phyloP scores from a whole-genome alignment of 1,140 invertebrate genomes.

The Tetraneura akinire region DNA sequence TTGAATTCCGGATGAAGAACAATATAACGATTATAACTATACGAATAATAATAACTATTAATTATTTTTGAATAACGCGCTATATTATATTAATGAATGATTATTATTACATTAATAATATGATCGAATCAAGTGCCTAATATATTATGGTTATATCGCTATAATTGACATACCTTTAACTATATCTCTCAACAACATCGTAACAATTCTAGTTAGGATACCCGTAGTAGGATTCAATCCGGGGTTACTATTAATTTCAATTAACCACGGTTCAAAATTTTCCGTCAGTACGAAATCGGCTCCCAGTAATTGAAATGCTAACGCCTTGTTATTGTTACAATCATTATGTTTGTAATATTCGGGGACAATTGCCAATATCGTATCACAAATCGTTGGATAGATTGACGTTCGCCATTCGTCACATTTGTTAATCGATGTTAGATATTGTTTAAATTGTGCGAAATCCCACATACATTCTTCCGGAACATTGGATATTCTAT shows the following conservation, averaged over 20 bases:
- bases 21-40: too few relatives aligned
- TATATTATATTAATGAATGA: too few relatives aligned
- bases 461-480: constrained; percentile 37
- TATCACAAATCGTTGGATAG: constrained; percentile 87
- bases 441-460: constrained; percentile 7
- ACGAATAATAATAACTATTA: too few relatives aligned
- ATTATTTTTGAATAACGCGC: too few relatives aligned
- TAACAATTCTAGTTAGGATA: constrained; percentile 82
- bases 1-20: too few relatives aligned
- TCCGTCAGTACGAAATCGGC: constrained; percentile 90
- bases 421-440: background rate
- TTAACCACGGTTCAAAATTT: constrained; percentile 86
- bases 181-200: constrained; percentile 86
- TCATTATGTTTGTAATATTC: constrained; percentile 74
- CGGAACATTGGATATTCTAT: background rate
- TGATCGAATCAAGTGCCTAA: too few relatives aligned
- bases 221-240: constrained; percentile 86
- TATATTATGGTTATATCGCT: too few relatives aligned
- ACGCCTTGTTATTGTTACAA: constrained; percentile 65
- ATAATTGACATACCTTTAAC: constrained; percentile 76
- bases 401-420: constrained; percentile 73
- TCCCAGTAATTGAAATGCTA: constrained; percentile 90
- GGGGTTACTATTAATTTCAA: constrained; percentile 93
- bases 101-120: too few relatives aligned
- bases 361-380: constrained; percentile 84